phyloP scores from a whole-genome alignment of 2,113 vertebrate species.

The Cichladusa arquata region DNA sequence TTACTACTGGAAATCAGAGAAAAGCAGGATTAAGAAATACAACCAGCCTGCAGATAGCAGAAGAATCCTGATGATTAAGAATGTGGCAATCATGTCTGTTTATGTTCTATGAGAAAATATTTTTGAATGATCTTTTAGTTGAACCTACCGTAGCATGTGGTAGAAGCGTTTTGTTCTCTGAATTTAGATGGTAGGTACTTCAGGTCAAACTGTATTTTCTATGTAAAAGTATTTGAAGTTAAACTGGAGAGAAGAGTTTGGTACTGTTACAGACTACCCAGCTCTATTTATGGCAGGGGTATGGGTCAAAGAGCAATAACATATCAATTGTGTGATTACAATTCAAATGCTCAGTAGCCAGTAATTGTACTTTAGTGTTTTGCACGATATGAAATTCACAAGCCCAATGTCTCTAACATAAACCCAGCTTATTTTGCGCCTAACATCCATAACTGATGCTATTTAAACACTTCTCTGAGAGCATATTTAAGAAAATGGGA shows the following conservation, averaged over 20 bases:
- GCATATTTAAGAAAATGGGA: conserved; percentile 53
- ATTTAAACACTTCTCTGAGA: conserved; percentile 56
- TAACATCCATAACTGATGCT: conserved; percentile 50
- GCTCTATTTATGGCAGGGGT: conserved; percentile 14
- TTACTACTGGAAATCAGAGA: conserved; percentile 56
- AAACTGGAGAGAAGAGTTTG: neutral
- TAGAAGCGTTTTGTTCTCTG: neutral
- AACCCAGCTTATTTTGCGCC: conserved; percentile 20
- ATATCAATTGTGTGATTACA: conserved; percentile 17
- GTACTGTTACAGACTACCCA: neutral
- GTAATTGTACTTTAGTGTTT: conserved; percentile 15
- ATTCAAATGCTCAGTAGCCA: conserved; percentile 37
- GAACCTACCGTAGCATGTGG: neutral
- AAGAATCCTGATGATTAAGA: neutral
- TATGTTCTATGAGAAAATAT: conserved; percentile 43
- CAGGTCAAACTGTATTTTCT: neutral
- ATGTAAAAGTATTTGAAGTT: neutral
- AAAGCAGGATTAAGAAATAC: conserved; percentile 28
- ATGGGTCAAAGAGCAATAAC: conserved; percentile 30
- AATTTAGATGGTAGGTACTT: neutral
- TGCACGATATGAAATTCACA: neutral
- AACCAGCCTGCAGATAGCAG: neutral
- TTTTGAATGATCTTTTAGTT: conserved; percentile 23
- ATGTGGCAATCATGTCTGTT: neutral
- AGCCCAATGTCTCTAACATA: conserved; percentile 11